Evolutionary conservation across 2,113 vertebrate genomes (phyloP).

Genomic region (Leucoraja erinaceus): DNA sequence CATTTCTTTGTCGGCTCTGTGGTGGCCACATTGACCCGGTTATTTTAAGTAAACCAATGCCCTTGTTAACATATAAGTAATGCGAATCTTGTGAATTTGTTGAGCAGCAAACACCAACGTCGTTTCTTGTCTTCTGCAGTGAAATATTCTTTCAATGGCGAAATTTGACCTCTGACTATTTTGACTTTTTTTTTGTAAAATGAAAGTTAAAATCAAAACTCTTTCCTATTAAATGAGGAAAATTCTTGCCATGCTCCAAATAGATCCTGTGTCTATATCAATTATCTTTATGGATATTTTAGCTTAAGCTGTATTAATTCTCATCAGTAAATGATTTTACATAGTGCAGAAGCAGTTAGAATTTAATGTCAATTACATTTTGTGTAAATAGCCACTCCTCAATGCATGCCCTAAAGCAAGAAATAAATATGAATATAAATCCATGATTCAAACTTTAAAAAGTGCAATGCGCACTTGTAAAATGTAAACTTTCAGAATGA

Average conservation of each 20-base stretch:
- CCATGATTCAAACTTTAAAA: neutral
- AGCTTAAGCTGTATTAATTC: neutral
- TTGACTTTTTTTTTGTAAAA: neutral
- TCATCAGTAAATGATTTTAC: neutral
- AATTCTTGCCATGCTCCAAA: neutral
- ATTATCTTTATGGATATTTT: neutral
- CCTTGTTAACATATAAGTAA: neutral
- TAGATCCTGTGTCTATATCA: neutral
- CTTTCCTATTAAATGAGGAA: neutral
- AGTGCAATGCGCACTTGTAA: neutral
- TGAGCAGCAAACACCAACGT: neutral
- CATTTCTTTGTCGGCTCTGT: neutral
- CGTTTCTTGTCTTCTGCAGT: neutral
- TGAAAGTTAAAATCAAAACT: constrained; percentile 7
- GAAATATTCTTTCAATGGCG: neutral
- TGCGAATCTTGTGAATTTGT: neutral
- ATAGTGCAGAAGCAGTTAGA: neutral
- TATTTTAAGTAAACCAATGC: neutral
- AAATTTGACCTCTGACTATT: neutral
- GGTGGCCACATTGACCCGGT: neutral
- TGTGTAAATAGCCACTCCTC: constrained; percentile 1
- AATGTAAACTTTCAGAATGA: neutral
- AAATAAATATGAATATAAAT: neutral
- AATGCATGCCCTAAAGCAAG: neutral
- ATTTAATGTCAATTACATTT: neutral